A percentile compares a stretch with the other conserved stretches of the same genome.
Conservation (phyloP, 2,113 vertebrate species). For the Gopherus evgoodei region DNA sequence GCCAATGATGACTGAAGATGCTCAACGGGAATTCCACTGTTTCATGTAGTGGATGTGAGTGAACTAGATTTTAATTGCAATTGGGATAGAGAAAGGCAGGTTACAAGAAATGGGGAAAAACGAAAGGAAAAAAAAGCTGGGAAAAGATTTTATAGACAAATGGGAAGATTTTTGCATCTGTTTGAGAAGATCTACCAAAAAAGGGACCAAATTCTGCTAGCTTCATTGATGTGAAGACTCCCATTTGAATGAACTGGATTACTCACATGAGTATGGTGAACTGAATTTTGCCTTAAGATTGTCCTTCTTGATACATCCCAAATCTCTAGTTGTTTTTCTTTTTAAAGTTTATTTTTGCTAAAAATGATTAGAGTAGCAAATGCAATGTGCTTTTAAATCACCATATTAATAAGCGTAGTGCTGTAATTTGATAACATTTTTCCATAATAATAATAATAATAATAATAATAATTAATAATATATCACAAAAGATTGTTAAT, state of each 20-base stretch:
- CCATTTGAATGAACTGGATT: not conserved
- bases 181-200: conserved; percentile 3
- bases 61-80: not conserved
- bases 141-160: not conserved
- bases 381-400: conserved; percentile 13
- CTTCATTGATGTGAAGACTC: not conserved
- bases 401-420: too few relatives aligned
- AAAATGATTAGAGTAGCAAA: conserved; percentile 6
- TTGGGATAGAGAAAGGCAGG: not conserved
- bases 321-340: conserved; percentile 18
- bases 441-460: conserved; percentile 18
- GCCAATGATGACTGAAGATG: not conserved
- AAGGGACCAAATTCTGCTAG: conserved; percentile 27
- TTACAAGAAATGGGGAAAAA: not conserved
- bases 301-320: conserved; percentile 37
- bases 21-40: not conserved
- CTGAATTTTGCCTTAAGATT: conserved; percentile 42
- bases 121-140: not conserved
- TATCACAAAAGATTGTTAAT: not conserved
- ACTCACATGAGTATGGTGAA: not conserved
- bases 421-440: conserved; percentile 34
- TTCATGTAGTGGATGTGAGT: not conserved
- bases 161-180: conserved; percentile 38
- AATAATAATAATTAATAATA: not conserved
- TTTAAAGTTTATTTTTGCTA: conserved; percentile 62